phyloP scores from a whole-genome alignment of 2,797 vertebrate species.

The Cossypha heuglini region DNA sequence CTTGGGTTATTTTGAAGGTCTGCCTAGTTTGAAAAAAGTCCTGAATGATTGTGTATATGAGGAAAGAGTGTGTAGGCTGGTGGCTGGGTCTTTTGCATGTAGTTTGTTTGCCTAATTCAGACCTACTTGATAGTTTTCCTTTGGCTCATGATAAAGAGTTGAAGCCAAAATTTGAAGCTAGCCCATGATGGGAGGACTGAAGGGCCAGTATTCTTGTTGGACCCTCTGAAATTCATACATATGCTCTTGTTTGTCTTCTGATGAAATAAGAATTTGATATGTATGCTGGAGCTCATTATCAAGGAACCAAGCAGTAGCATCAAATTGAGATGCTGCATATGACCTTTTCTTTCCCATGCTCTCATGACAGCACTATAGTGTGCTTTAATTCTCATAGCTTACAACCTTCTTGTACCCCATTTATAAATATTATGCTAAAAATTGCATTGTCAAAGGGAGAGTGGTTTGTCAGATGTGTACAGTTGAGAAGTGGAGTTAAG shows the following conservation, averaged over 20 bases:
- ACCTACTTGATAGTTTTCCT: background rate
- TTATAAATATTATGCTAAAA: background rate
- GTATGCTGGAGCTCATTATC: background rate
- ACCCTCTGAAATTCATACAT: background rate
- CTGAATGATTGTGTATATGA: accelerated
- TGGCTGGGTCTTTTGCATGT: accelerated
- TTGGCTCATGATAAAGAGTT: background rate
- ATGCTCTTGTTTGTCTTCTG: background rate
- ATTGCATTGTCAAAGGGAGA: background rate
- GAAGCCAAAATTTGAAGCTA: background rate
- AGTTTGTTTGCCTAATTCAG: background rate
- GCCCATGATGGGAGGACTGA: background rate
- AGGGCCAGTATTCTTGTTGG: background rate
- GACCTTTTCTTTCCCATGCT: background rate
- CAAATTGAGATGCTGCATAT: background rate
- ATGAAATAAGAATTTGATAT: background rate
- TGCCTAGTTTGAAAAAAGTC: background rate
- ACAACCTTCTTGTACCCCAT: background rate
- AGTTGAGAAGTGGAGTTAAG: background rate
- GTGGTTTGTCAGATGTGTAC: background rate
- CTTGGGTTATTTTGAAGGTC: background rate
- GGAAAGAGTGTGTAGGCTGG: background rate
- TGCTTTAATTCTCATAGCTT: background rate
- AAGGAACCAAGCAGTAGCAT: background rate
- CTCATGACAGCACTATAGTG: background rate